phyloP scores from a whole-genome alignment of 2,888 invertebrate species.

The Venustoraphidia nigricollis region DNA sequence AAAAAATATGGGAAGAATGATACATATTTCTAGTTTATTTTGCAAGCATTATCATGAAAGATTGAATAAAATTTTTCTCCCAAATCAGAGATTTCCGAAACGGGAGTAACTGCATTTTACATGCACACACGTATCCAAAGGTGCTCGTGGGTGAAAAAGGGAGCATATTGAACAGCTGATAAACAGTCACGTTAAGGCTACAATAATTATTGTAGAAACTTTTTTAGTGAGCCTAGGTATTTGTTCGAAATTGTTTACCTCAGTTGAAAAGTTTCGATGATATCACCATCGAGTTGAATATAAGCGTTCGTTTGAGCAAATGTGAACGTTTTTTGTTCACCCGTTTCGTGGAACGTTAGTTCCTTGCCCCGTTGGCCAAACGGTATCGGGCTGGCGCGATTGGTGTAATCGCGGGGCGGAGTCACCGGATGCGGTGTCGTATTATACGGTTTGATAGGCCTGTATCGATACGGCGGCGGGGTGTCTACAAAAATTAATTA shows the following conservation, averaged over 20 bases:
- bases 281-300: conserved; percentile 80
- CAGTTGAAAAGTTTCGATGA: conserved; percentile 77
- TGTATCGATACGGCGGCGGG: neutral
- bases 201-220: too few species aligned
- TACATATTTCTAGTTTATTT: too few species aligned
- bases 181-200: too few species aligned
- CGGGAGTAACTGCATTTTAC: too few species aligned
- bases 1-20: too few species aligned
- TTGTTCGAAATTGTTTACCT: conserved; percentile 55
- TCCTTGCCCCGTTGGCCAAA: conserved; percentile 61
- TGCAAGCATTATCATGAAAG: too few species aligned
- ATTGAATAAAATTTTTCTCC: too few species aligned
- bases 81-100: too few species aligned
- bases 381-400: conserved; percentile 39
- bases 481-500: neutral
- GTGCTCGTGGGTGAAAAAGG: too few species aligned
- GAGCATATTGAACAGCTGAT: too few species aligned
- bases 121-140: too few species aligned
- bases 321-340: conserved; percentile 76
- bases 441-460: neutral
- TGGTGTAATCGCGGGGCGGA: neutral
- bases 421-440: neutral
- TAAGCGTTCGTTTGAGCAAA: conserved; percentile 83
- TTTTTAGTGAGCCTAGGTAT: too few species aligned
- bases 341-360: conserved; percentile 73